Evolutionary conservation across 2,797 vertebrate genomes (phyloP), one percentile per base, ranked within the genome.

Genomic region (Rhincodon typus): DNA sequence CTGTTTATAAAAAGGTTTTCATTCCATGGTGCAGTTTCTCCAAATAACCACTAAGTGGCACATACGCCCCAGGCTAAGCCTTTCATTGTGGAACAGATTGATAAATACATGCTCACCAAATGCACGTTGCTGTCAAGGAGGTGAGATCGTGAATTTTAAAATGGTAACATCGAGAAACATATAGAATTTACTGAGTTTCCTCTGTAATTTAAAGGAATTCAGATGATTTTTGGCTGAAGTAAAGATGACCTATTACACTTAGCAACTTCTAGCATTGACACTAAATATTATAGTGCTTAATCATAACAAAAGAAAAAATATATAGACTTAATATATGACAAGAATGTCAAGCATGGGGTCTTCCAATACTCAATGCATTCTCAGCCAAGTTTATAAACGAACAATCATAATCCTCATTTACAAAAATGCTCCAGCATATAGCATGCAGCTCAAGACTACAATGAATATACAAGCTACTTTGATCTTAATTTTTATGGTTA

Each of bases 41-140:
- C 30, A 34, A 95, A 95, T 70, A 19, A n/a, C 70, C 94, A 57
- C 94, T 34, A 95, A 69, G 70, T 94, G 94, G 70, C 94, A 70
- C 38, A 50, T 1, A 46, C 4, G 15, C 17, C 25, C 50, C 34
- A 38, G n/a, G 62, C 66, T 50, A 30, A 69, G 12, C 70, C 69
- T 50, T 72, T 94, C 94, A 34, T 42, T 50, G 27, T 19, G 46
- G 42, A 42, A 94, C 13, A 23, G 57, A 62, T 66, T 27, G 23
- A 72, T 42, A 17, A 87, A 27, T 1, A 0, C 6, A 53, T 25
- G 8, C 53, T 27, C 38, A 84, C 17, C 38, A 21, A 84, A 84
- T 38, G 5, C 1, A 84, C 86, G 1, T n/a, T 30, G 30, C 30
- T 53, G 87, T n/a, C 21, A 30, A 23, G 21, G 7, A 50, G 46